Evolutionary conservation across 2,888 invertebrate genomes (phyloP).

Genomic region (Argyresthia albistria): DNA sequence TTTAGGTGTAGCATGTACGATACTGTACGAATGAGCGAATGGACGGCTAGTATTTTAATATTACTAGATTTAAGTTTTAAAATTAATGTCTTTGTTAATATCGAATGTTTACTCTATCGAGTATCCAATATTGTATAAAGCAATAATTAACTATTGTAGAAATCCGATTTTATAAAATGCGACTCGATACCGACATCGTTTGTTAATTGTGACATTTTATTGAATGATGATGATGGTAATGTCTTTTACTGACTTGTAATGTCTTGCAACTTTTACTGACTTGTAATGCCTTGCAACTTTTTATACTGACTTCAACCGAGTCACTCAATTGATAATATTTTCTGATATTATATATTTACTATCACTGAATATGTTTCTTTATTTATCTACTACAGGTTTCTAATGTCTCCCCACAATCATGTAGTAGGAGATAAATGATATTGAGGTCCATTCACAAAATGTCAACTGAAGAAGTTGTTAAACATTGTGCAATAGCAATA

Average conservation of each 20-base stretch:
- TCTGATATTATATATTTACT: too few relatives aligned
- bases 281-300: too few relatives aligned
- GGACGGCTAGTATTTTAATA: conserved; percentile 40
- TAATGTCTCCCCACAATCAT: not conserved
- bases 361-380: not conserved
- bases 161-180: conserved; percentile 33
- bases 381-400: not conserved
- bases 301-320: too few relatives aligned
- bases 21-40: conserved; percentile 40
- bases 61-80: conserved; percentile 45
- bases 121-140: conserved; percentile 68
- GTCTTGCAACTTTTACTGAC: too few relatives aligned
- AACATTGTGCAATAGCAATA: too few relatives aligned
- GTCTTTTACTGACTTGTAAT: too few relatives aligned
- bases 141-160: conserved; percentile 62
- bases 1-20: conserved; percentile 58
- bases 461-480: too few relatives aligned
- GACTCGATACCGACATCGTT: conserved; percentile 32
- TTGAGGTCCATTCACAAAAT: too few relatives aligned
- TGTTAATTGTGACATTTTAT: not conserved
- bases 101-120: conserved; percentile 57
- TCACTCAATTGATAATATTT: too few relatives aligned
- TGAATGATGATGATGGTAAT: not conserved
- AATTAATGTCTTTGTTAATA: conserved; percentile 36
- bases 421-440: too few relatives aligned